phyloP scores from a whole-genome alignment of 2,113 vertebrate genomes.

The Nematolebias whitei region DNA sequence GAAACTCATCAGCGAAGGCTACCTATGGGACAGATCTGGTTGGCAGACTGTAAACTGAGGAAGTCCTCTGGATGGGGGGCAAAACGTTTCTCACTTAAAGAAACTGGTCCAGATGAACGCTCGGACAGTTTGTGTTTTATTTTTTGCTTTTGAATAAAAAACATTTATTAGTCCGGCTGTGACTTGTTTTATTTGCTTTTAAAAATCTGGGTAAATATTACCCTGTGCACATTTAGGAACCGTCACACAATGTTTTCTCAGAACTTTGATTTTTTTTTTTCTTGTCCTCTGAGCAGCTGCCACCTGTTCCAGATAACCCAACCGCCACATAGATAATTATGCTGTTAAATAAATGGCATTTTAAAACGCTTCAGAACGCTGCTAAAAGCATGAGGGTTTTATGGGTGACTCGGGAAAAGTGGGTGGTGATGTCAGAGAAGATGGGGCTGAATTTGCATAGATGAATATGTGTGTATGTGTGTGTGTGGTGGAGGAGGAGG shows the following conservation, averaged over 20 bases:
- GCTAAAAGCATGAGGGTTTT: constrained; percentile 60
- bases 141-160: constrained; percentile 21
- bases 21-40: too few species aligned
- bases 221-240: constrained; percentile 23
- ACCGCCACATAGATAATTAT: constrained; percentile 58
- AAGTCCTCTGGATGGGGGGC: too few species aligned
- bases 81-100: too few species aligned
- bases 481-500: constrained; percentile 13
- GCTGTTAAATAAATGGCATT: constrained; percentile 64
- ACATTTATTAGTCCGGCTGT: constrained; percentile 43
- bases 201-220: constrained; percentile 11
- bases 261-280: constrained; percentile 4
- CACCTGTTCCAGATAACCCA: constrained; percentile 52
- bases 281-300: constrained; percentile 52
- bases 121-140: constrained; percentile 20
- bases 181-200: constrained; percentile 32
- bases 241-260: constrained; percentile 1
- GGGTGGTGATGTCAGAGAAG: constrained; percentile 24
- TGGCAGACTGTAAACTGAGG: too few species aligned
- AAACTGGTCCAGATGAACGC: too few species aligned
- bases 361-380: constrained; percentile 58
- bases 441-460: constrained; percentile 43
- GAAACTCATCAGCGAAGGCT: too few species aligned
- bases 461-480: constrained; percentile 11
- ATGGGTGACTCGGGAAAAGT: constrained; percentile 52